phyloP scores from a whole-genome alignment of 1,140 invertebrate genomes.

The Lucilia cuprina region DNA sequence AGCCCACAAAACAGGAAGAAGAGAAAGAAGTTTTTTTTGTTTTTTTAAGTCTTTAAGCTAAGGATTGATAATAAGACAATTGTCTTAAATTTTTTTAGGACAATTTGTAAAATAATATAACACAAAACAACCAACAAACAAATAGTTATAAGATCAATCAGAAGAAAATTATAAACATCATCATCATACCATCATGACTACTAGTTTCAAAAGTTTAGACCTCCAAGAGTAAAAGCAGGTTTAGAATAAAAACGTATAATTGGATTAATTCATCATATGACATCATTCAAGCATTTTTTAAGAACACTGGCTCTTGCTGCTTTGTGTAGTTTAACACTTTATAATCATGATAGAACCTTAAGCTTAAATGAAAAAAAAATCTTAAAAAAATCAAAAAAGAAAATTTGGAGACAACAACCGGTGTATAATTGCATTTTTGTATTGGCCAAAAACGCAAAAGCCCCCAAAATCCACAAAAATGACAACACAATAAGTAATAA shows the following conservation, averaged over 20 bases:
- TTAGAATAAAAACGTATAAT: neutral
- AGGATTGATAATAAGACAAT: slow-evolving; percentile 23
- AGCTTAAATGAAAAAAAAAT: slow-evolving; percentile 27
- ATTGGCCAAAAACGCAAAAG: neutral
- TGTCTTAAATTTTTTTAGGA: slow-evolving; percentile 23
- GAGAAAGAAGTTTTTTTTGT: slow-evolving; percentile 7
- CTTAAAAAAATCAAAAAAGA: slow-evolving; percentile 23
- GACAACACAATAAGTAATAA: slow-evolving; percentile 5
- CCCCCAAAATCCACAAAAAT: neutral
- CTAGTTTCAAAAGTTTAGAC: slow-evolving; percentile 19
- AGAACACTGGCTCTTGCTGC: slow-evolving; percentile 20
- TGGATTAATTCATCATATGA: slow-evolving; percentile 2
- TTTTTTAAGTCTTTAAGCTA: slow-evolving; percentile 22
- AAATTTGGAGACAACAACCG: slow-evolving; percentile 30
- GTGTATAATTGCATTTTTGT: slow-evolving; percentile 34
- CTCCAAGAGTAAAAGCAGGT: neutral
- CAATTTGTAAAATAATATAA: slow-evolving; percentile 34
- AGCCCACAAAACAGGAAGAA: neutral
- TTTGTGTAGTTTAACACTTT: slow-evolving; percentile 32
- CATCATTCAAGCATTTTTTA: slow-evolving; percentile 2
- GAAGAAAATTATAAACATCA: neutral
- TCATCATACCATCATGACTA: slow-evolving; percentile 1
- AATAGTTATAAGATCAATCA: slow-evolving; percentile 25
- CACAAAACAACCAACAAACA: slow-evolving; percentile 9
- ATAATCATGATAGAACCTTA: slow-evolving; percentile 32